These are phyloP conservation scores for Lethocerus indicus DNA, from an alignment of 1,140 invertebrate species.

Conservation along the genomic window DNA sequence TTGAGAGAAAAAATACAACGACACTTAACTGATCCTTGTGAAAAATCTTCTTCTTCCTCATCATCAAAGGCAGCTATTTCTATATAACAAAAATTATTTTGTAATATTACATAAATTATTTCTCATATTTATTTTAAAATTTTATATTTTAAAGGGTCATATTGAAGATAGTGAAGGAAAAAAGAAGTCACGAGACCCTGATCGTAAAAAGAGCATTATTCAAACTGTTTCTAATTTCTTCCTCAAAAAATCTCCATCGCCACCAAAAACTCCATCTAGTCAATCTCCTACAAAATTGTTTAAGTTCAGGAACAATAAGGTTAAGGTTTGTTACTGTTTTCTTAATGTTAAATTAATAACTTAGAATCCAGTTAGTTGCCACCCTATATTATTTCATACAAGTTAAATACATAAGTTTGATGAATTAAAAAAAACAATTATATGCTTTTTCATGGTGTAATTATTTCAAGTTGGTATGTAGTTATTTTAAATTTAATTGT, in stretches of 20 bases:
- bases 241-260: slow-evolving; percentile 35
- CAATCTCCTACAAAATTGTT: slow-evolving; percentile 18
- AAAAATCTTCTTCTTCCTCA: slow-evolving; percentile 4
- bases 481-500: no score
- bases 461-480: no score
- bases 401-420: no score
- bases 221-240: slow-evolving; percentile 71
- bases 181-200: slow-evolving; percentile 33
- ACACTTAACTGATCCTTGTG: slow-evolving; percentile 1
- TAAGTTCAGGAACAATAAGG: no score
- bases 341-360: no score
- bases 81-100: not conserved
- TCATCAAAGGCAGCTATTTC: no score
- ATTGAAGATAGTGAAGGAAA: slow-evolving; percentile 1
- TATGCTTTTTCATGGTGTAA: no score
- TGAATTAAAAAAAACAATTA: no score
- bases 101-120: not conserved
- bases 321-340: no score
- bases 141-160: not conserved
- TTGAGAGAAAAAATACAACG: slow-evolving; percentile 29
- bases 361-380: no score
- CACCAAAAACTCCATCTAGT: slow-evolving; percentile 21
- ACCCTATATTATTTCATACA: no score
- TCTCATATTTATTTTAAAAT: not conserved
- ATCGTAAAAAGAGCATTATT: slow-evolving; percentile 63